Percentiles rank a stretch among this genome's conserved stretches.
These are phyloP conservation scores for Enteromius fasciolatus DNA, from an alignment of 2,797 vertebrate species.

Conservation along the genomic window DNA sequence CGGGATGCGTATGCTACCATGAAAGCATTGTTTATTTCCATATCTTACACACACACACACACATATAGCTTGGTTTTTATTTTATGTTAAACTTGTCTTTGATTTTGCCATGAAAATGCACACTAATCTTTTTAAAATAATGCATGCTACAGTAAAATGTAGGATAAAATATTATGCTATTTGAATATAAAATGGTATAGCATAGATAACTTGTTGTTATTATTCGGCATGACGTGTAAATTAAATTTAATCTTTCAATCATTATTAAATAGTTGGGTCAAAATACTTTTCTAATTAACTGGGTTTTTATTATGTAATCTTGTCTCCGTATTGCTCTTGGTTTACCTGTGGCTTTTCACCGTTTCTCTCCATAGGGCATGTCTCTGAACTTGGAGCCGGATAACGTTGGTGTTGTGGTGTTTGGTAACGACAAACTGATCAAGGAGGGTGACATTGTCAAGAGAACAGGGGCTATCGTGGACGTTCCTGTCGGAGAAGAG, in stretches of 20 bases:
- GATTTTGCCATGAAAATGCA: too few relatives aligned
- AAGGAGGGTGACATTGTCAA: slow-evolving; percentile 97
- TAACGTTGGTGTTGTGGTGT: slow-evolving; percentile 97
- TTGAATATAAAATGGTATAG: background rate
- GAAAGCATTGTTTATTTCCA: too few relatives aligned
- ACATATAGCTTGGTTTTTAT: too few relatives aligned
- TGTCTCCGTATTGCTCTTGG: accelerated
- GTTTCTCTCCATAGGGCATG: slow-evolving; percentile 84
- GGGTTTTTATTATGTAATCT: background rate
- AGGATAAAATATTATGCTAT: too few relatives aligned
- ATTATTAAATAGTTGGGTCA: too few relatives aligned
- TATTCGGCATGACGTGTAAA: background rate
- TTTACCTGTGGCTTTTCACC: background rate
- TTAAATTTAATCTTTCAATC: too few relatives aligned
- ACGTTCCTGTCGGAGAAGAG: slow-evolving; percentile 92
- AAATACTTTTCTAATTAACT: background rate
- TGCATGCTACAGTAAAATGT: background rate
- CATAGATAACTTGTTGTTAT: too few relatives aligned
- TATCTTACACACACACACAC: too few relatives aligned
- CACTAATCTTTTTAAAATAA: too few relatives aligned
- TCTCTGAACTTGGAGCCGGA: slow-evolving; percentile 98
- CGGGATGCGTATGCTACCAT: background rate
- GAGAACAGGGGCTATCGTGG: slow-evolving; percentile 94
- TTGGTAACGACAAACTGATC: slow-evolving; percentile 96
- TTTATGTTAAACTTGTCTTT: too few relatives aligned